These are phyloP conservation scores for Poecile atricapillus DNA, from an alignment of 2,113 vertebrate species.

Conservation along the genomic window DNA sequence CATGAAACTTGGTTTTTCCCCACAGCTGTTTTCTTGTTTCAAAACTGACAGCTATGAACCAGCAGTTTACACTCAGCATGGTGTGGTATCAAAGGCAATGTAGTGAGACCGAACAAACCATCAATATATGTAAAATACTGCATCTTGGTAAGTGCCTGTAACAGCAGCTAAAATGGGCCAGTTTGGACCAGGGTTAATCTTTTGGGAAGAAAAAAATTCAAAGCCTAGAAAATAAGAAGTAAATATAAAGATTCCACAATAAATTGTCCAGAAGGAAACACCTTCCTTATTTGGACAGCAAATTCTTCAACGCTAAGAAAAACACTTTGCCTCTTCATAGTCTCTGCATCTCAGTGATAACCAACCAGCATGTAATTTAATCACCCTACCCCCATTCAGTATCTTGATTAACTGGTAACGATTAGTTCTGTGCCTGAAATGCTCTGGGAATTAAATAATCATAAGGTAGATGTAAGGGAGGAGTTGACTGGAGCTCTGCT, in stretches of 20 bases:
- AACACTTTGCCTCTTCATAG: accelerated
- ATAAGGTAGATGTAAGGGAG: not conserved
- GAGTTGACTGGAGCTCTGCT: not conserved
- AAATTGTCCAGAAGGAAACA: not conserved
- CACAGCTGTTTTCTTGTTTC: not conserved
- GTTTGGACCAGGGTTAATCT: not conserved
- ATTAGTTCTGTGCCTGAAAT: not conserved
- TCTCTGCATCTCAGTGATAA: not conserved
- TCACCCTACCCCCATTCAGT: not conserved
- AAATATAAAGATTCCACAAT: not conserved
- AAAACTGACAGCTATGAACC: not conserved
- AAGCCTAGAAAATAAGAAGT: not conserved
- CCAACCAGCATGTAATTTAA: not conserved
- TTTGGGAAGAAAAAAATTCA: not conserved
- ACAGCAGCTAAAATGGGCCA: not conserved
- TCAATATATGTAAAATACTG: not conserved
- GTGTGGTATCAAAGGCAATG: not conserved
- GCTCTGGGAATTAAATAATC: not conserved
- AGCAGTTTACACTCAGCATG: not conserved
- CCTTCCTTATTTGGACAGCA: not conserved
- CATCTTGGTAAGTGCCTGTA: not conserved
- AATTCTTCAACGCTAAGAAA: not conserved
- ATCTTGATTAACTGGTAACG: not conserved
- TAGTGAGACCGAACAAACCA: not conserved
- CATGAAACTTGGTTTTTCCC: not conserved